A percentile compares a stretch with the other conserved stretches of the same genome.
Evolutionary conservation across 2,113 vertebrate species (phyloP).

Genomic region (Verasper variegatus): DNA sequence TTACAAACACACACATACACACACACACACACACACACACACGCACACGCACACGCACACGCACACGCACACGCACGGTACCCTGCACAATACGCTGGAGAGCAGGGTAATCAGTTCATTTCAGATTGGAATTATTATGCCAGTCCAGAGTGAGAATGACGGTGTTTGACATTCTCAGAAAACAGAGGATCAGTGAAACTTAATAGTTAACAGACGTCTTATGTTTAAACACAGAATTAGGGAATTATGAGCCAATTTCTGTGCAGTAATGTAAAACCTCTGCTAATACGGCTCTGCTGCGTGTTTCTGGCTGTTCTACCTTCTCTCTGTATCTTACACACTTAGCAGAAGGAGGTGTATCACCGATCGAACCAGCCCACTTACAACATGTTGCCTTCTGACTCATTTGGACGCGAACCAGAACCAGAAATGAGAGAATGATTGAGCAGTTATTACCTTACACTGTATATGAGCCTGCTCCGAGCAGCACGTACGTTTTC

Average conservation of each 20-base stretch:
- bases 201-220: neutral
- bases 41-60: too few relatives aligned
- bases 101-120: too few relatives aligned
- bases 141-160: neutral
- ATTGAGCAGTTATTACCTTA: neutral
- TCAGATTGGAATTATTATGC: too few relatives aligned
- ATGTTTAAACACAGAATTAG: neutral
- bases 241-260: neutral
- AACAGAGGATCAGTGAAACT: neutral
- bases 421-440: neutral
- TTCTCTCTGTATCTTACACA: neutral
- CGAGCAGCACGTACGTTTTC: neutral
- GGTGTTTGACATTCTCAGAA: neutral
- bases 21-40: too few relatives aligned
- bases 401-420: slow-evolving; percentile 28
- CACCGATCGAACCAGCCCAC: slow-evolving; percentile 18
- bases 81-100: too few relatives aligned
- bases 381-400: slow-evolving; percentile 38
- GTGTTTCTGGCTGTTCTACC: too few relatives aligned
- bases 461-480: neutral
- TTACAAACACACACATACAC: too few relatives aligned
- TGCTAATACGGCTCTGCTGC: neutral
- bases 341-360: slow-evolving; percentile 37
- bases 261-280: neutral
- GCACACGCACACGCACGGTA: too few relatives aligned